Evolutionary conservation across 2,888 invertebrate genomes (phyloP).

Genomic region (Aporophyla nigra): DNA sequence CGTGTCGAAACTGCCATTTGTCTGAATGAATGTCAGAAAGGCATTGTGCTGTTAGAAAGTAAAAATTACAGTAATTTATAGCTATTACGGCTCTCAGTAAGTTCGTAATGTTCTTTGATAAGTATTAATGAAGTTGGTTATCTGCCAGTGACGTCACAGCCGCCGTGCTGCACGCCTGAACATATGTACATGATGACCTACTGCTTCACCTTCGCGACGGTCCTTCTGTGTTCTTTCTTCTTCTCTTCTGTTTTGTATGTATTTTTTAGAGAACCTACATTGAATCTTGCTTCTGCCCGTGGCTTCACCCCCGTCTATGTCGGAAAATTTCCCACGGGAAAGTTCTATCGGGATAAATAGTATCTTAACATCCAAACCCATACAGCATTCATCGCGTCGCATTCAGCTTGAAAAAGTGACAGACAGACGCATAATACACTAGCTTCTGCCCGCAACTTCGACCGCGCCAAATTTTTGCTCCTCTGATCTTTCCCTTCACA

Average conservation of each 20-base stretch:
- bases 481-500: too few species aligned
- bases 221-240: neutral
- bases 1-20: constrained; percentile 27
- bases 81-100: constrained; percentile 7
- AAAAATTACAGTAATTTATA: constrained; percentile 21
- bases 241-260: neutral
- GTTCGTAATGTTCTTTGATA: constrained; percentile 30
- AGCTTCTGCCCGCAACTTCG: too few species aligned
- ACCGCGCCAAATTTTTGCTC: too few species aligned
- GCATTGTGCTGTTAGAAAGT: constrained; percentile 33
- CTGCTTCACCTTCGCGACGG: neutral
- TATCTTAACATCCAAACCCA: too few species aligned
- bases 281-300: neutral
- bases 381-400: too few species aligned
- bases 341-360: too few species aligned
- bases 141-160: constrained; percentile 15
- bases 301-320: too few species aligned
- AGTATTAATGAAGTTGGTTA: constrained; percentile 14
- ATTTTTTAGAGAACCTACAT: neutral
- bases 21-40: constrained; percentile 24
- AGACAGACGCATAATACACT: too few species aligned
- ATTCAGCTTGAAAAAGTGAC: too few species aligned
- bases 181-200: neutral
- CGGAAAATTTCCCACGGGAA: too few species aligned
- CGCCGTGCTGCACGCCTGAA: neutral